Evolutionary conservation across 2,888 invertebrate species (phyloP).

Genomic region (Camponotus fellah): DNA sequence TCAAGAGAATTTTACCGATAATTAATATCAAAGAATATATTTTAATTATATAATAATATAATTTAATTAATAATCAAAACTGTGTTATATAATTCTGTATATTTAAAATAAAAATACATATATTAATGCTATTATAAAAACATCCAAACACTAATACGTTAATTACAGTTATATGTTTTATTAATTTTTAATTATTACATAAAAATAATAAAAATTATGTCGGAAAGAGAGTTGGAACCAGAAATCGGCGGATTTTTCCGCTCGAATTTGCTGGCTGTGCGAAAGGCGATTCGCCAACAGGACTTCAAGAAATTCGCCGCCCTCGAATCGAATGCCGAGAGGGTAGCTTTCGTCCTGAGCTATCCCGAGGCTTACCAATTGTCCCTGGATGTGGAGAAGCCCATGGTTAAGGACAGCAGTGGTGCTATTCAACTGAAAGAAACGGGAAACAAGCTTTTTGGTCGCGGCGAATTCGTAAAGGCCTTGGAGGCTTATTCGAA

Average conservation of each 20-base stretch:
- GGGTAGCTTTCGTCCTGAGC: constrained; percentile 89
- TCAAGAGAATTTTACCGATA: not conserved
- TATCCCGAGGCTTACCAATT: constrained; percentile 86
- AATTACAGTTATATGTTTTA: not conserved
- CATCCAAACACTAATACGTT: not conserved
- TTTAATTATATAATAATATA: not conserved
- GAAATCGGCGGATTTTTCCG: constrained; percentile 80
- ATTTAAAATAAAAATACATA: constrained; percentile 1
- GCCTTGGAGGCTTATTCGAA: constrained; percentile 91
- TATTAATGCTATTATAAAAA: not conserved
- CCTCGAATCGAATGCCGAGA: constrained; percentile 89
- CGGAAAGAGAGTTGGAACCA: constrained; percentile 70
- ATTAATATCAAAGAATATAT: constrained; percentile 9
- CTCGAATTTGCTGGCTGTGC: constrained; percentile 83
- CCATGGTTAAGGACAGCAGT: constrained; percentile 88
- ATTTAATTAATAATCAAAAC: not conserved
- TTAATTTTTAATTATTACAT: constrained; percentile 10
- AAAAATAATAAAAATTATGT: constrained; percentile 53
- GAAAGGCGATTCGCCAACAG: constrained; percentile 87
- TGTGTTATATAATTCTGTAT: not conserved
- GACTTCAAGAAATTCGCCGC: constrained; percentile 89
- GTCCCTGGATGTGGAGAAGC: constrained; percentile 87
- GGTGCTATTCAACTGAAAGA: constrained; percentile 90
- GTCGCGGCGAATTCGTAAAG: constrained; percentile 89
- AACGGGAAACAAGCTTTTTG: constrained; percentile 91